Percentiles rank a stretch among this genome's conserved stretches.
These are phyloP conservation scores for Crotalus horridus DNA, from an alignment of 2,113 vertebrate species.

Conservation along the genomic window DNA sequence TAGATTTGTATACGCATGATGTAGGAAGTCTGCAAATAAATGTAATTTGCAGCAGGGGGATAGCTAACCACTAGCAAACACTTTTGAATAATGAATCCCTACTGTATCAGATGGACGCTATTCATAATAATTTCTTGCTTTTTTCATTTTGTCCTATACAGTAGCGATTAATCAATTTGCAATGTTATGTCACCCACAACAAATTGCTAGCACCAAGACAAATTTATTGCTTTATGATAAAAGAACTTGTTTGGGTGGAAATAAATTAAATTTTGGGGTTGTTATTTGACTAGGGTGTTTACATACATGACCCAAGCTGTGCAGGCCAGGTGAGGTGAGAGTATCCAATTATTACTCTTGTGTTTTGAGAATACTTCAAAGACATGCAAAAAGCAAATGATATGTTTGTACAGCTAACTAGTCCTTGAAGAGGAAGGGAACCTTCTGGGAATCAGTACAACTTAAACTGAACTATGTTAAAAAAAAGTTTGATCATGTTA, in stretches of 20 bases:
- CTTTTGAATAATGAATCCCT: constrained; percentile 85
- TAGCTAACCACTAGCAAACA: constrained; percentile 79
- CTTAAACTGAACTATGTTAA: neutral
- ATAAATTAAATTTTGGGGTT: constrained; percentile 83
- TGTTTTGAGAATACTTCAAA: constrained; percentile 47
- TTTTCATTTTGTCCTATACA: constrained; percentile 84
- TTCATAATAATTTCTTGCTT: constrained; percentile 90
- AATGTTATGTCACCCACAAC: constrained; percentile 85
- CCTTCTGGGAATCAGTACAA: neutral
- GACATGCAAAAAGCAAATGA: constrained; percentile 32
- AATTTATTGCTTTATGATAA: constrained; percentile 91
- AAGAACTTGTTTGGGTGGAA: constrained; percentile 87
- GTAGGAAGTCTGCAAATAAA: constrained; percentile 82
- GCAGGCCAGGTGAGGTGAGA: constrained; percentile 52
- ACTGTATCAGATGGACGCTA: constrained; percentile 84
- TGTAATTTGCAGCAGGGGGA: constrained; percentile 81
- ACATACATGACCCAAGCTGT: constrained; percentile 67
- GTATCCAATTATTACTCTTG: constrained; percentile 53
- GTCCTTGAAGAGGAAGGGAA: constrained; percentile 2
- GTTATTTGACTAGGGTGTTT: constrained; percentile 74
- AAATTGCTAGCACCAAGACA: constrained; percentile 86
- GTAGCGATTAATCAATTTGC: constrained; percentile 88
- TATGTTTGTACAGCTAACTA: constrained; percentile 43
- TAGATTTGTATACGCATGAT: constrained; percentile 85
- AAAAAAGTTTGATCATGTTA: neutral